phyloP scores from a whole-genome alignment of 2,888 invertebrate genomes.

The Latheticus oryzae region DNA sequence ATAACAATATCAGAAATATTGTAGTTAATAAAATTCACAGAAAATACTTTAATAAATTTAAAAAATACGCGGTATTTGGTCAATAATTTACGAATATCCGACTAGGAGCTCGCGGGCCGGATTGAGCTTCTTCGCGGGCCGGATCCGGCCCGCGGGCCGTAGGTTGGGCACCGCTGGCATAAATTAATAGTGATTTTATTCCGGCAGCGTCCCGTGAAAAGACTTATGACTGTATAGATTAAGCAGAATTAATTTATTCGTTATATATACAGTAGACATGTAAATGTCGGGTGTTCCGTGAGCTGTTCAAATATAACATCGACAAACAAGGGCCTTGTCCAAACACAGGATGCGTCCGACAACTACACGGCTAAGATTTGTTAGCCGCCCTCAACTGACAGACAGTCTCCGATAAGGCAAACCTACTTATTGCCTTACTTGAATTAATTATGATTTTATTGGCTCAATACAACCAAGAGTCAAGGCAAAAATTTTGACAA shows the following conservation, averaged over 20 bases:
- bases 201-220: constrained; percentile 49
- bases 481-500: too few species aligned
- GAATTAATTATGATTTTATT: constrained; percentile 26
- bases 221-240: constrained; percentile 56
- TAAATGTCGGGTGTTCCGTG: constrained; percentile 57
- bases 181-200: constrained; percentile 60
- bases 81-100: too few species aligned
- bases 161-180: too few species aligned
- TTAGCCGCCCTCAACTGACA: constrained; percentile 37
- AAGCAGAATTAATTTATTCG: constrained; percentile 58
- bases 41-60: too few species aligned
- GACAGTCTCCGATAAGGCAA: constrained; percentile 27
- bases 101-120: too few species aligned
- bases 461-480: too few species aligned
- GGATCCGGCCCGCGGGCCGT: too few species aligned
- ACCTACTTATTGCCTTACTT: constrained; percentile 22
- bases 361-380: constrained; percentile 56
- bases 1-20: too few species aligned
- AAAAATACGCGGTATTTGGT: too few species aligned
- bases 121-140: too few species aligned
- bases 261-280: constrained; percentile 51
- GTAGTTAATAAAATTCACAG: too few species aligned
- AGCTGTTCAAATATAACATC: constrained; percentile 60
- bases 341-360: constrained; percentile 57
- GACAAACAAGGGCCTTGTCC: constrained; percentile 59